Evolutionary conservation across 2,888 invertebrate genomes (phyloP).

Genomic region (Andrena flavipes): DNA sequence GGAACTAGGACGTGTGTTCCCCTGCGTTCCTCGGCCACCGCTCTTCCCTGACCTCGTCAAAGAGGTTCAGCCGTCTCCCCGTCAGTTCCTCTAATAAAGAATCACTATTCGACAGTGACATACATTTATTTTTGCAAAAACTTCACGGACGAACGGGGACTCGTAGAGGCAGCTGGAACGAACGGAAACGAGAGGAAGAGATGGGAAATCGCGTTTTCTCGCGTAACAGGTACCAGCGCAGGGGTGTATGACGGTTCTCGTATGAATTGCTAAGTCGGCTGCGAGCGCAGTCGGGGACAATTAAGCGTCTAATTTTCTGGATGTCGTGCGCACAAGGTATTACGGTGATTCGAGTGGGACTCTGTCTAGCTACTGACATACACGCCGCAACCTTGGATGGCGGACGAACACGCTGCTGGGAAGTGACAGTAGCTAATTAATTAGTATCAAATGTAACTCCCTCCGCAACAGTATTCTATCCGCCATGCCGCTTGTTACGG

Average conservation of each 20-base stretch:
- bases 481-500: constrained; percentile 52
- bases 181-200: not conserved
- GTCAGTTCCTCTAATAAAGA: constrained; percentile 18
- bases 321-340: constrained; percentile 53
- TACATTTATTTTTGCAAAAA: constrained; percentile 21
- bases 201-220: not conserved
- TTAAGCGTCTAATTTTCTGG: constrained; percentile 60
- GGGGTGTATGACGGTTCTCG: constrained; percentile 1
- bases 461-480: constrained; percentile 57
- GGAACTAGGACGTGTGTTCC: not conserved
- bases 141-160: not conserved
- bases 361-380: constrained; percentile 53
- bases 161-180: not conserved
- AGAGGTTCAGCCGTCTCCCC: not conserved
- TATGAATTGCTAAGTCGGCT: constrained; percentile 31
- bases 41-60: not conserved
- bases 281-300: constrained; percentile 38
- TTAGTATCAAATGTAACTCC: constrained; percentile 78
- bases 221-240: not conserved
- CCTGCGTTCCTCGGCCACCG: not conserved
- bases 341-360: constrained; percentile 56
- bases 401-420: constrained; percentile 78
- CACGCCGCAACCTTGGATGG: constrained; percentile 67
- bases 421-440: constrained; percentile 80
- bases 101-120: not conserved